Evolutionary conservation across 1,140 invertebrate genomes (phyloP).

Genomic region (Antheraea pernyi): DNA sequence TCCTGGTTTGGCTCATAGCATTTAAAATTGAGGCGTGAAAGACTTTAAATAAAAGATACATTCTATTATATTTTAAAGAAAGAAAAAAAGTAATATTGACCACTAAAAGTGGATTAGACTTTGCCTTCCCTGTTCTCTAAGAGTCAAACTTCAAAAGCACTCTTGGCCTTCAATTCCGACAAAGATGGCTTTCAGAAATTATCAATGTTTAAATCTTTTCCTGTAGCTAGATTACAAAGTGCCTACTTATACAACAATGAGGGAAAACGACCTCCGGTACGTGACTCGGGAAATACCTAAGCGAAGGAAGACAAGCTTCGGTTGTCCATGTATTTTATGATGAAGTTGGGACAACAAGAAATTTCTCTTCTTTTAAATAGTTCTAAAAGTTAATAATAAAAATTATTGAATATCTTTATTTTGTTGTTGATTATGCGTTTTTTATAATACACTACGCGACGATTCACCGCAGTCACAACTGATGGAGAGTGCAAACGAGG

Average conservation of each 20-base stretch:
- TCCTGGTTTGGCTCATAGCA: too few species aligned
- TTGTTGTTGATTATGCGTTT: too few species aligned
- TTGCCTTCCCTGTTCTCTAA: background rate
- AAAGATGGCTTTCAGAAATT: conserved; percentile 2
- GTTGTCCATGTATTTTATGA: background rate
- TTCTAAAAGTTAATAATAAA: too few species aligned
- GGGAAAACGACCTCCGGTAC: background rate
- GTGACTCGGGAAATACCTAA: background rate
- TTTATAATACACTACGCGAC: too few species aligned
- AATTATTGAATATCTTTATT: too few species aligned
- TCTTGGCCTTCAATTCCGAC: background rate
- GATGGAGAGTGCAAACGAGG: too few species aligned
- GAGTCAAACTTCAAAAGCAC: background rate
- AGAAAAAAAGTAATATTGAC: background rate
- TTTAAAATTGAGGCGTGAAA: too few species aligned
- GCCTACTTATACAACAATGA: conserved; percentile 3
- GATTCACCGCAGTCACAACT: too few species aligned
- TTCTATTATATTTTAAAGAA: background rate
- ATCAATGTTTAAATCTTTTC: conserved; percentile 3
- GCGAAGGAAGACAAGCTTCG: background rate
- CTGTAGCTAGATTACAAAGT: conserved; percentile 2
- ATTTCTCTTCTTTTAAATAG: too few species aligned
- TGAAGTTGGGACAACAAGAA: background rate
- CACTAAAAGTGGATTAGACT: background rate
- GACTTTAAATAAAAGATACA: too few species aligned